Conservation (phyloP, 2,113 vertebrate species). For the Redunca redunca region DNA sequence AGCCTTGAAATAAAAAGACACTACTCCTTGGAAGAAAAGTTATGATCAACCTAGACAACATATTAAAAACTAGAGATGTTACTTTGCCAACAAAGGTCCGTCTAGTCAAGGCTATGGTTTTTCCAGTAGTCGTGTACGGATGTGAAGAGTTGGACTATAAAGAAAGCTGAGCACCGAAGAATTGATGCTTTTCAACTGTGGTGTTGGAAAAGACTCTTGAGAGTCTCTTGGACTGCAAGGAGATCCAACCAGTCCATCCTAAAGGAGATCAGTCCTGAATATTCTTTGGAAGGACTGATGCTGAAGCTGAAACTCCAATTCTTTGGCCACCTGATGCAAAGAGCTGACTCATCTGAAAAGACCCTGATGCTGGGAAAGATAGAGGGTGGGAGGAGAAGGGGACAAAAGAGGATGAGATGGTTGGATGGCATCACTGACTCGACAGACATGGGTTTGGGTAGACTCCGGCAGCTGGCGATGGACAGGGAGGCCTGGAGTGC, state of each 20-base stretch:
- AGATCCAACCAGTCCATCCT: not conserved
- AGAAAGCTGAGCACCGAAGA: rapidly evolving
- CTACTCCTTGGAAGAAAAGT: not conserved
- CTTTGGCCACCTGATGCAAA: rapidly evolving
- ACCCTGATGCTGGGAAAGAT: not conserved
- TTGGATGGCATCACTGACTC: not conserved
- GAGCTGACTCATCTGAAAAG: not conserved
- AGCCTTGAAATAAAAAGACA: not conserved
- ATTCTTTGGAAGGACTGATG: not conserved
- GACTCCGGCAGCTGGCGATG: not conserved
- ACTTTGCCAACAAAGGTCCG: not conserved
- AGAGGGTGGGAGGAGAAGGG: not conserved
- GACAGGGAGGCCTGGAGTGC: not conserved
- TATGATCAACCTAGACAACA: not conserved
- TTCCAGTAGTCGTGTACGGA: not conserved
- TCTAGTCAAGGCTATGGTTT: not conserved
- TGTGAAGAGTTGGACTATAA: not conserved
- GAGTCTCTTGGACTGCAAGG: not conserved
- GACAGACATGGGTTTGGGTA: not conserved
- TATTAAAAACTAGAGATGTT: not conserved
- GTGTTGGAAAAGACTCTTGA: not conserved
- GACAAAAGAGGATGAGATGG: not conserved
- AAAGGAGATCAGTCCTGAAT: not conserved
- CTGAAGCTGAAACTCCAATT: not conserved
- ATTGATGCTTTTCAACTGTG: not conserved